Evolutionary conservation across 2,797 vertebrate species (phyloP).

Genomic region (Sardinella longiceps): DNA sequence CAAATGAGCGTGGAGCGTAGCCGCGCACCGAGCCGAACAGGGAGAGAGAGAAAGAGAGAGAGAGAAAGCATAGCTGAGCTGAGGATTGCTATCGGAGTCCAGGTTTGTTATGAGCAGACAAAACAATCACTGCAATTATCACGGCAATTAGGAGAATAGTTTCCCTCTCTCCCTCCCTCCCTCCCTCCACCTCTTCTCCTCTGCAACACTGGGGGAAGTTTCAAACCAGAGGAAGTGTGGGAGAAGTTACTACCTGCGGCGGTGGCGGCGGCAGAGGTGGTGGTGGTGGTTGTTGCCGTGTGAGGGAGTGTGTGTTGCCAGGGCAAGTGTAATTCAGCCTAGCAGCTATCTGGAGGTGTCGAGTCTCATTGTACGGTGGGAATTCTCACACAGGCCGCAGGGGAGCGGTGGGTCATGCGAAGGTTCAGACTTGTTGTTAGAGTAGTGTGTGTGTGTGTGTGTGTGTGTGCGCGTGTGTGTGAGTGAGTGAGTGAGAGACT

Average conservation of each 20-base stretch:
- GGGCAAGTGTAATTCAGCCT: neutral
- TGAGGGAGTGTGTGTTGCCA: neutral
- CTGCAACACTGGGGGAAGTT: neutral
- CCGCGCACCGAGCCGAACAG: neutral
- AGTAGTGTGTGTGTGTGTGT: neutral
- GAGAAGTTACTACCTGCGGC: neutral
- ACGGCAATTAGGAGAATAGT: neutral
- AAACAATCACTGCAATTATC: slow-evolving; percentile 22
- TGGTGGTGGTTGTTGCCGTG: neutral
- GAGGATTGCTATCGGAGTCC: slow-evolving; percentile 44
- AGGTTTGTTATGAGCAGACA: slow-evolving; percentile 41
- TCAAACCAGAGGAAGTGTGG: neutral
- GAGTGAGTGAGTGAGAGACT: no score
- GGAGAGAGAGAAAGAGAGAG: neutral
- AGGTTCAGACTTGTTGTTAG: slow-evolving; percentile 8
- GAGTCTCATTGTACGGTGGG: neutral
- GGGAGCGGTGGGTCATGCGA: neutral
- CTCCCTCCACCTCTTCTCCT: neutral
- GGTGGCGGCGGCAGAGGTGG: neutral
- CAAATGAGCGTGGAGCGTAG: slow-evolving; percentile 79
- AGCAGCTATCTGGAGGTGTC: slow-evolving; percentile 17
- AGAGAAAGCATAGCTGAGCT: neutral
- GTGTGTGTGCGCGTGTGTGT: neutral
- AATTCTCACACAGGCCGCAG: neutral
- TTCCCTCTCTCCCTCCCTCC: neutral